Percentiles rank a stretch among this genome's conserved stretches.
Conservation (phyloP, 2,113 vertebrate genomes). For the Zingel zingel region DNA sequence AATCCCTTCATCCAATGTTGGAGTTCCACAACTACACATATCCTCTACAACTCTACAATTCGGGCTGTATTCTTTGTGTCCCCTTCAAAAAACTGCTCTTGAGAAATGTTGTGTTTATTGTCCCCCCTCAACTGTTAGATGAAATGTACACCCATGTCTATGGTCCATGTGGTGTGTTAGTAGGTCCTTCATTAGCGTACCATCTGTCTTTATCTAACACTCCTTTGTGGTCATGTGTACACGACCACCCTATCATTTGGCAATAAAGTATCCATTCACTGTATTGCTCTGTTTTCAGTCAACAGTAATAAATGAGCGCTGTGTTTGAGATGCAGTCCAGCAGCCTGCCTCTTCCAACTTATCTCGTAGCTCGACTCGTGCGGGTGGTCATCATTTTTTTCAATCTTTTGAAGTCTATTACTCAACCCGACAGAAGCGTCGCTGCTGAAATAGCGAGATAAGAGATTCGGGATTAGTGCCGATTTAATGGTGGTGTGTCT, state of each 20-base stretch:
- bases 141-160: no score
- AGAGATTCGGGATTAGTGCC: constrained; percentile 25
- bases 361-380: neutral
- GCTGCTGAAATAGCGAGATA: constrained; percentile 58
- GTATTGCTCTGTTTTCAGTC: neutral
- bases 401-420: constrained; percentile 47
- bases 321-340: constrained; percentile 35
- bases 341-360: constrained; percentile 6
- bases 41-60: no score
- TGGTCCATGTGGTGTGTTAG: no score
- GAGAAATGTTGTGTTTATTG: no score
- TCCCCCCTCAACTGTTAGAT: no score
- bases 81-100: no score
- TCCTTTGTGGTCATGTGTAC: neutral
- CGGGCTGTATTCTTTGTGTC: no score
- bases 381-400: constrained; percentile 51
- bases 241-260: neutral
- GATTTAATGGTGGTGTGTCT: neutral
- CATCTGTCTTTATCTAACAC: neutral
- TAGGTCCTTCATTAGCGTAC: neutral
- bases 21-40: no score
- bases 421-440: constrained; percentile 24
- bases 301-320: constrained; percentile 17
- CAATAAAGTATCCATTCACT: neutral
- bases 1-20: no score